phyloP scores from a whole-genome alignment of 2,113 vertebrate genomes.

The Drymodes brunneopygia region DNA sequence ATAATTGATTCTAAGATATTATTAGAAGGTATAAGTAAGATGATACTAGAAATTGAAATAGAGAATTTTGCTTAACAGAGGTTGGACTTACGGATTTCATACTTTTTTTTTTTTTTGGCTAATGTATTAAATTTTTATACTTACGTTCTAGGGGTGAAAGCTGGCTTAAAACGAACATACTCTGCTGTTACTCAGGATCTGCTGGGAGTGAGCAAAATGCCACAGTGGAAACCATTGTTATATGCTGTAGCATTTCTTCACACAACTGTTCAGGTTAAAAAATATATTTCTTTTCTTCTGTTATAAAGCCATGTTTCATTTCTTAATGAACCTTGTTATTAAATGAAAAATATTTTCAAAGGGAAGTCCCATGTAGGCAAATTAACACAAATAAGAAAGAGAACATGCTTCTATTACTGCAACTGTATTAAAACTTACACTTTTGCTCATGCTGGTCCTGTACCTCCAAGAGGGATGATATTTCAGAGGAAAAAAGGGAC shows the following conservation, averaged over 20 bases:
- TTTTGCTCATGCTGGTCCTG: not conserved
- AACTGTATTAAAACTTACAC: not conserved
- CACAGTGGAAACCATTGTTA: constrained; percentile 82
- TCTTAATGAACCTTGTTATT: not conserved
- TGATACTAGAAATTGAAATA: not conserved
- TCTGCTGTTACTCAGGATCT: constrained; percentile 77
- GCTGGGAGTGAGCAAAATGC: constrained; percentile 76
- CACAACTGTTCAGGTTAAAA: constrained; percentile 79
- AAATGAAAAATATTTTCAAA: not conserved
- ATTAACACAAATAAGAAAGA: not conserved
- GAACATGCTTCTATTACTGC: not conserved
- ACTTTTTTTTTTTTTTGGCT: not conserved
- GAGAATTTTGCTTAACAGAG: not conserved
- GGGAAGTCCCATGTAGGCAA: not conserved
- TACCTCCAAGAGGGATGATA: not conserved
- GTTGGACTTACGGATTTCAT: not conserved
- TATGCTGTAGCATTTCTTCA: constrained; percentile 83
- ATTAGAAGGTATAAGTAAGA: not conserved
- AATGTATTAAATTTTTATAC: not conserved
- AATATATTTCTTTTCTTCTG: not conserved
- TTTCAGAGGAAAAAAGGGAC: not conserved
- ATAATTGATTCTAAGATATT: not conserved
- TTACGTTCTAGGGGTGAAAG: constrained; percentile 76
- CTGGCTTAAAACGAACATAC: constrained; percentile 82
- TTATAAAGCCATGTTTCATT: not conserved